Conservation (phyloP, 2,797 vertebrate genomes). For the Brotogeris chrysoptera region DNA sequence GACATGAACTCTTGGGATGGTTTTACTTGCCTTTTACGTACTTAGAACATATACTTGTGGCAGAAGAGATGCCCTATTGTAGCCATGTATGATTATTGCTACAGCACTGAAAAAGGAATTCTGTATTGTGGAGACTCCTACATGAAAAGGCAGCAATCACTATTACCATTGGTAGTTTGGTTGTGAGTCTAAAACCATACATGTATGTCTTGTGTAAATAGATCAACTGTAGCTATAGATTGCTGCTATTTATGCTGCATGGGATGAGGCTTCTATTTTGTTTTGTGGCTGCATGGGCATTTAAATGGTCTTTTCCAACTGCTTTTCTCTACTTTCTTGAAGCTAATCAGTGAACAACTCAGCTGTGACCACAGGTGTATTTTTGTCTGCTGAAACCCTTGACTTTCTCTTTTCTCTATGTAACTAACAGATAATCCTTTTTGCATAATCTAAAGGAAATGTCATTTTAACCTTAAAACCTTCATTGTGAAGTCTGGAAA, state of each 20-base stretch:
- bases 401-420: not conserved
- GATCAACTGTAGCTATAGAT: fast-evolving
- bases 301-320: not conserved
- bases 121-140: not conserved
- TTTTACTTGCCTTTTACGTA: not conserved
- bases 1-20: not conserved
- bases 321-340: not conserved
- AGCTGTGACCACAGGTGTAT: not conserved
- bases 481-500: not conserved
- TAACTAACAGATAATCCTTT: not conserved
- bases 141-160: not conserved
- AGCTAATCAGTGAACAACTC: not conserved
- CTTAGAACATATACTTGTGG: not conserved
- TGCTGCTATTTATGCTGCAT: not conserved
- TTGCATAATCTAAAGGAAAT: not conserved
- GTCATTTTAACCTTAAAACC: not conserved
- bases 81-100: not conserved
- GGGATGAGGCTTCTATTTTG: not conserved
- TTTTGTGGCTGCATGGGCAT: not conserved
- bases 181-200: not conserved
- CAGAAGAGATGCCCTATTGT: not conserved
- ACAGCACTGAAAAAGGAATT: not conserved
- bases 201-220: not conserved
- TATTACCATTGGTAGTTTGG: not conserved
- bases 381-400: not conserved